phyloP scores from a whole-genome alignment of 2,113 vertebrate genomes.

The Gambusia holbrooki region DNA sequence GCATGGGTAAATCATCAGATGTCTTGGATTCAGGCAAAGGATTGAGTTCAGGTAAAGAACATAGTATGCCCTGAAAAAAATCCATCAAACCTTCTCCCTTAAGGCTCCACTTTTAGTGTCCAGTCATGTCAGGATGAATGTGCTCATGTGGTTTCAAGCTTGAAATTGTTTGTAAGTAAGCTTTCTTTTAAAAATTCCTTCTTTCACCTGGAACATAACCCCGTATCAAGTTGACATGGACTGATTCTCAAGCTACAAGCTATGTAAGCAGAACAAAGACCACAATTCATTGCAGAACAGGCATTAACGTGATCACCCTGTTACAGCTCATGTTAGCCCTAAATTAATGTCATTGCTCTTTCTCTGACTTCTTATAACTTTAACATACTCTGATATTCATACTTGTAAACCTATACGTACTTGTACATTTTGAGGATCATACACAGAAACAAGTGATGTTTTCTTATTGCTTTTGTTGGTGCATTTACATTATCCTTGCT shows the following conservation, averaged over 20 bases:
- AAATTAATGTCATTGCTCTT: not conserved
- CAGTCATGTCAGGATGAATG: slow-evolving; percentile 10
- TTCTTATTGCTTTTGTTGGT: not conserved
- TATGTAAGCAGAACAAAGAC: not conserved
- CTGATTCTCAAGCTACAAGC: not conserved
- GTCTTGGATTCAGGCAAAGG: slow-evolving; percentile 29
- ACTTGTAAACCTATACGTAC: not conserved
- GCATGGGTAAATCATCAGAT: slow-evolving; percentile 48
- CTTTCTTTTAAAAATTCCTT: not conserved
- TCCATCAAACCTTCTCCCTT: slow-evolving; percentile 12
- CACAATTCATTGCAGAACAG: not conserved
- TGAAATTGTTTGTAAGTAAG: not conserved
- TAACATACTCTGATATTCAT: not conserved
- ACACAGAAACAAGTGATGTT: not conserved
- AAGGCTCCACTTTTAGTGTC: not conserved
- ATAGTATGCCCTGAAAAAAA: slow-evolving; percentile 18
- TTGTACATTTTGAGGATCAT: not conserved
- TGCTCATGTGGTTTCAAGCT: not conserved
- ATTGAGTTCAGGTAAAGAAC: slow-evolving; percentile 23
- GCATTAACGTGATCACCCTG: not conserved
- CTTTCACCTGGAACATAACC: not conserved
- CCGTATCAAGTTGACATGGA: not conserved
- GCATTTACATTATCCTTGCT: not conserved
- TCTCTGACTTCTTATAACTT: not conserved
- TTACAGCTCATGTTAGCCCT: not conserved